phyloP scores from a whole-genome alignment of 2,888 invertebrate genomes.

The Epirrita christyi region DNA sequence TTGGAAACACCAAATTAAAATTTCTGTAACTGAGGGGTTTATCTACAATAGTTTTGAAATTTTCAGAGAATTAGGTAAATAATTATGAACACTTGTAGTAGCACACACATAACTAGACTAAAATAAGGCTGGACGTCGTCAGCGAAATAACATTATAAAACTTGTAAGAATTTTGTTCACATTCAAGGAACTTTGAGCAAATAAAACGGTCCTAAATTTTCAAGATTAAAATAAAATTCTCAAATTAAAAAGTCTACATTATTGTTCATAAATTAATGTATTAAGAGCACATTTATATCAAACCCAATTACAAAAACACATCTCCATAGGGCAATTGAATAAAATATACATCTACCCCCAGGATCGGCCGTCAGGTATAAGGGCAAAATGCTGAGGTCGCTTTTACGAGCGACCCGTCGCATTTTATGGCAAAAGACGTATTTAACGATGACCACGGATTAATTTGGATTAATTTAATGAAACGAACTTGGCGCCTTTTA shows the following conservation, averaged over 20 bases:
- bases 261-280: constrained; percentile 1
- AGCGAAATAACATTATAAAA: too few relatives aligned
- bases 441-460: constrained; percentile 59
- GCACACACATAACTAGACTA: too few relatives aligned
- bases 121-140: too few relatives aligned
- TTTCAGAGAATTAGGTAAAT: too few relatives aligned
- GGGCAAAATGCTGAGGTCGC: constrained; percentile 42
- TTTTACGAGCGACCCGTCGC: constrained; percentile 61
- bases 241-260: not conserved
- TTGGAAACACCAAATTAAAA: too few relatives aligned
- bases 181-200: too few relatives aligned
- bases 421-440: constrained; percentile 63
- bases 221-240: not conserved
- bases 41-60: too few relatives aligned
- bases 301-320: constrained; percentile 17
- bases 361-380: not conserved
- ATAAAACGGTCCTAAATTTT: too few relatives aligned
- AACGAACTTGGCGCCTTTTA: constrained; percentile 51
- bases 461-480: constrained; percentile 75
- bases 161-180: too few relatives aligned
- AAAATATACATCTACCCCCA: constrained; percentile 32
- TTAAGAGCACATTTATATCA: constrained; percentile 12
- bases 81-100: too few relatives aligned
- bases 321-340: constrained; percentile 37
- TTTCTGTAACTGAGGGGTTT: too few relatives aligned